phyloP scores from a whole-genome alignment of 2,797 vertebrate genomes.

The Sphaeramia orbicularis region DNA sequence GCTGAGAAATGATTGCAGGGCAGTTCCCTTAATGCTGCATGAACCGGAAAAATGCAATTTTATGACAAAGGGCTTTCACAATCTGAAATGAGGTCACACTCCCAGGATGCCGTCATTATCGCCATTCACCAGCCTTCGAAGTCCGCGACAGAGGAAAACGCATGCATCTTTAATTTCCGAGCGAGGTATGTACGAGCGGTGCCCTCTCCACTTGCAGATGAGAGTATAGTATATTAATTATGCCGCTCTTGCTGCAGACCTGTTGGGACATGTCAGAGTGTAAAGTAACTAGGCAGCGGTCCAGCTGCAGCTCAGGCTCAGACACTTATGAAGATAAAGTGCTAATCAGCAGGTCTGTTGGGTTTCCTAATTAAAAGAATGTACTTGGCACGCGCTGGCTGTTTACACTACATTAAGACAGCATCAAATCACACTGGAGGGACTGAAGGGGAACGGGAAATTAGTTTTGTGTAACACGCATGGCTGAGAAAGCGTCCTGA shows the following conservation, averaged over 20 bases:
- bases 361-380: conserved; percentile 70
- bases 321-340: conserved; percentile 68
- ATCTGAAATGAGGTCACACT: conserved; percentile 2
- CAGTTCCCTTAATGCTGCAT: too few species aligned
- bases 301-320: conserved; percentile 40
- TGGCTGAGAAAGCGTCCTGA: too few species aligned
- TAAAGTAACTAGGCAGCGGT: conserved; percentile 44
- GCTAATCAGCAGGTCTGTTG: conserved; percentile 64
- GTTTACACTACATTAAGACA: conserved; percentile 64
- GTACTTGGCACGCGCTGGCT: conserved; percentile 48
- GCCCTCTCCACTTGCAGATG: not conserved
- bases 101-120: not conserved
- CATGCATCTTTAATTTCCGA: not conserved
- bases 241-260: conserved; percentile 24
- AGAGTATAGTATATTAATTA: conserved; percentile 45
- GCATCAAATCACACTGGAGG: conserved; percentile 46
- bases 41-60: too few species aligned
- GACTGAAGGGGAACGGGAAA: not conserved
- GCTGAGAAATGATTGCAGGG: conserved; percentile 20
- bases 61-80: too few species aligned
- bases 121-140: not conserved
- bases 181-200: not conserved
- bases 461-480: too few species aligned
- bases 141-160: too few species aligned
- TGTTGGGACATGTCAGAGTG: conserved; percentile 48